These are phyloP conservation scores for Torymus tubicola DNA, from an alignment of 2,888 invertebrate genomes.

Conservation along the genomic window DNA sequence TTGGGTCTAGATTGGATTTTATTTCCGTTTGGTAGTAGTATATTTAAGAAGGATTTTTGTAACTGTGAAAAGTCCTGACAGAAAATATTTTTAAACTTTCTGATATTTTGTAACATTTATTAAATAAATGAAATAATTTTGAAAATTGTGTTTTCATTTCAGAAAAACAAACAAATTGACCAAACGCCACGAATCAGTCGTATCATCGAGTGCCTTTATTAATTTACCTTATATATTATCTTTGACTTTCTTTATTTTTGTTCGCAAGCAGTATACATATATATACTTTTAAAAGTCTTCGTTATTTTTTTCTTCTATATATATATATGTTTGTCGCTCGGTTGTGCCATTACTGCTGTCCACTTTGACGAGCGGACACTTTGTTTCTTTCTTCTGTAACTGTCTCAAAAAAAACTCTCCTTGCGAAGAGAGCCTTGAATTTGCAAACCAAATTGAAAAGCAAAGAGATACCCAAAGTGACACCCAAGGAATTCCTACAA, in stretches of 20 bases:
- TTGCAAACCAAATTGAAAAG: constrained; percentile 18
- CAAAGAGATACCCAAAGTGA: constrained; percentile 42
- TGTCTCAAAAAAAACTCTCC: constrained; percentile 46
- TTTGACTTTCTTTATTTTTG: constrained; percentile 31
- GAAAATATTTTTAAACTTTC: too few relatives aligned
- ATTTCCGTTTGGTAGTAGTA: too few relatives aligned
- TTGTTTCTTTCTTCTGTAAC: constrained; percentile 1
- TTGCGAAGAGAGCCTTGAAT: constrained; percentile 41
- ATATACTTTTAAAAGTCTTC: constrained; percentile 24
- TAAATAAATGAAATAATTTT: too few relatives aligned
- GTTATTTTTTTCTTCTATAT: constrained; percentile 4
- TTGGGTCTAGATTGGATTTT: too few relatives aligned
- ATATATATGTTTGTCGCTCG: constrained; percentile 42
- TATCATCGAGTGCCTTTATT: constrained; percentile 35
- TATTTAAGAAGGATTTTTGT: too few relatives aligned
- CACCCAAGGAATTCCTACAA: constrained; percentile 55
- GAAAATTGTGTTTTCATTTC: too few relatives aligned
- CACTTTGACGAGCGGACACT: constrained; percentile 37
- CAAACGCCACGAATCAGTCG: constrained; percentile 35
- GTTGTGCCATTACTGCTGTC: constrained; percentile 37
- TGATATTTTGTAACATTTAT: too few relatives aligned
- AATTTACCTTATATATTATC: neutral
- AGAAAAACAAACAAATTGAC: constrained; percentile 10
- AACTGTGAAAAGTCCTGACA: too few relatives aligned
- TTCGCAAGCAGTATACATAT: constrained; percentile 27